phyloP scores from a whole-genome alignment of 1,140 invertebrate genomes.

The Lucilia cuprina region DNA sequence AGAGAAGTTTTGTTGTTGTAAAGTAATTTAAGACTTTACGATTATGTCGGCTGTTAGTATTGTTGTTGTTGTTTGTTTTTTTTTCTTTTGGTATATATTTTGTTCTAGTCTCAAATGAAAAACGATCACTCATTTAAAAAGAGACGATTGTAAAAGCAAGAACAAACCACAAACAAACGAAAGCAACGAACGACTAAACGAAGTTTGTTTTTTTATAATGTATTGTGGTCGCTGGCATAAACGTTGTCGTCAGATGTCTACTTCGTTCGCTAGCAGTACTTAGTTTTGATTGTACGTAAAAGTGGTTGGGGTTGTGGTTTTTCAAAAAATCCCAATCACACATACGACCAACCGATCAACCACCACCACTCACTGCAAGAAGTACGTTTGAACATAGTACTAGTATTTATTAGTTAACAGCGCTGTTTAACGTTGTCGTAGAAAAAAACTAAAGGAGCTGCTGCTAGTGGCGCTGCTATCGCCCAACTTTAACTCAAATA shows the following conservation, averaged over 20 bases:
- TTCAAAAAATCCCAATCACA: too few relatives aligned
- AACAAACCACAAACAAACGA: not conserved
- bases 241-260: not conserved
- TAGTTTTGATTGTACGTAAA: not conserved
- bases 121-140: not conserved
- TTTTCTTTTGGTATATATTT: not conserved
- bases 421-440: not conserved
- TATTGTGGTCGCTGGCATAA: not conserved
- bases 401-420: not conserved
- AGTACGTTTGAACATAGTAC: not conserved
- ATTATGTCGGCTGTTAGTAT: not conserved
- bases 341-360: too few relatives aligned
- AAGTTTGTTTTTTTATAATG: too few relatives aligned
- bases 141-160: not conserved
- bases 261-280: not conserved
- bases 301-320: too few relatives aligned
- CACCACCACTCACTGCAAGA: too few relatives aligned
- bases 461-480: not conserved
- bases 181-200: not conserved
- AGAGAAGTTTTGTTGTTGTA: not conserved
- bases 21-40: not conserved
- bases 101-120: not conserved
- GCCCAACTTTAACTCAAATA: slow-evolving; percentile 1
- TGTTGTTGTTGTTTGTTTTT: not conserved
- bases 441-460: not conserved